Conservation (phyloP, 2,888 invertebrate genomes). For the Cephus rjabovi region DNA sequence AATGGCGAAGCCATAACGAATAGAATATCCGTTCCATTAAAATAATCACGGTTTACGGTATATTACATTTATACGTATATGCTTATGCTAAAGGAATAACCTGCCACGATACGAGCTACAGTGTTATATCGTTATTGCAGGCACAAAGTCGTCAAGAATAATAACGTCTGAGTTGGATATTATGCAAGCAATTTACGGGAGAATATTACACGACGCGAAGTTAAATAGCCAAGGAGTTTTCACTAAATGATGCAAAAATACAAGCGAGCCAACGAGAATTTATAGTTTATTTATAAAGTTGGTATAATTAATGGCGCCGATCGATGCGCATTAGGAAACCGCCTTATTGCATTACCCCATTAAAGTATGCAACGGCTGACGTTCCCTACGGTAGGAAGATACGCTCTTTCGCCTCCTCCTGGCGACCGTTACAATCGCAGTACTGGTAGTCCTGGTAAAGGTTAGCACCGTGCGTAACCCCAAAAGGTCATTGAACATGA, state of each 20-base stretch:
- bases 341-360: slow-evolving; percentile 36
- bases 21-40: slow-evolving; percentile 26
- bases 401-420: neutral
- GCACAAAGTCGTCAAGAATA: slow-evolving; percentile 7
- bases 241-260: slow-evolving; percentile 35
- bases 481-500: slow-evolving; percentile 3
- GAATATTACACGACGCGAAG: slow-evolving; percentile 8
- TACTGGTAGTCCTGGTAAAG: neutral
- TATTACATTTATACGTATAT: too few relatives aligned
- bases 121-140: slow-evolving; percentile 15
- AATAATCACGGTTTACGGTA: slow-evolving; percentile 27
- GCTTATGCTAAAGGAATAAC: too few relatives aligned
- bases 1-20: slow-evolving; percentile 18
- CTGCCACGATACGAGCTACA: neutral
- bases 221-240: slow-evolving; percentile 15
- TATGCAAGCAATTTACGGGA: neutral
- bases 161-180: slow-evolving; percentile 16
- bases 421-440: neutral
- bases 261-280: slow-evolving; percentile 25
- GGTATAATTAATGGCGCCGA: slow-evolving; percentile 42
- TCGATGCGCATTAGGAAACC: slow-evolving; percentile 40
- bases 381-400: slow-evolving; percentile 19
- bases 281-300: slow-evolving; percentile 33
- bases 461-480: slow-evolving; percentile 3
- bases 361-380: slow-evolving; percentile 35